Evolutionary conservation across 2,113 vertebrate species (phyloP).

Genomic region (Balaeniceps rex): DNA sequence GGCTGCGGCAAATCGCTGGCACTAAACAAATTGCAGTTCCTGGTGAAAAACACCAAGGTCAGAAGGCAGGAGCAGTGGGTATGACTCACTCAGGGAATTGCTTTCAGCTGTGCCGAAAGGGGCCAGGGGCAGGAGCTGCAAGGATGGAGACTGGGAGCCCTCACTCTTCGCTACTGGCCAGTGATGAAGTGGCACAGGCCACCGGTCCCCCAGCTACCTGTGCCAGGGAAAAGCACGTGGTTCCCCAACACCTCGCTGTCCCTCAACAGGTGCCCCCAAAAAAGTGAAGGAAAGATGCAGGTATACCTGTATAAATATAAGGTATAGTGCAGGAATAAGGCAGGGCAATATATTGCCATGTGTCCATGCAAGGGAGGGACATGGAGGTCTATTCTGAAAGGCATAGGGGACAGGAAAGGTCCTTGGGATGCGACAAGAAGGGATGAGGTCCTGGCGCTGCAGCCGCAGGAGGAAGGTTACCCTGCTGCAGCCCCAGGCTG

Average conservation of each 20-base stretch:
- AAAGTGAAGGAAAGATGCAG: not conserved
- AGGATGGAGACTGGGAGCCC: not conserved
- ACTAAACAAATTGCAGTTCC: not conserved
- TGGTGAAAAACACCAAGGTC: not conserved
- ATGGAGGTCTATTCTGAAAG: not conserved
- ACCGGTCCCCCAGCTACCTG: fast-evolving
- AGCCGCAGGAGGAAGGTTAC: not conserved
- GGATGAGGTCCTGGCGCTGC: not conserved
- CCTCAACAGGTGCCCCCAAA: not conserved
- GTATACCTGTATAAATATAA: not conserved
- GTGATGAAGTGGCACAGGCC: not conserved
- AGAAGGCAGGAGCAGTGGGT: not conserved
- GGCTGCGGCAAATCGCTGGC: not conserved
- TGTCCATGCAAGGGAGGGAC: not conserved
- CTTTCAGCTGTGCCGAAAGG: not conserved
- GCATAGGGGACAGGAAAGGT: not conserved
- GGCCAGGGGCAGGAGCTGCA: not conserved
- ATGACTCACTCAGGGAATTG: not conserved
- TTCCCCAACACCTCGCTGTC: not conserved
- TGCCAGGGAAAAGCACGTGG: not conserved
- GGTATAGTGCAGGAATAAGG: not conserved
- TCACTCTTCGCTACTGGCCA: fast-evolving
- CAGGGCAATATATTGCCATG: not conserved
- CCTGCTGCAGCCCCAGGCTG: not conserved
- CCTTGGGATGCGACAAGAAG: not conserved